Percentiles rank a stretch among this genome's conserved stretches.
Conservation (phyloP, 2,888 invertebrate species). For the Catocala fraxini region DNA sequence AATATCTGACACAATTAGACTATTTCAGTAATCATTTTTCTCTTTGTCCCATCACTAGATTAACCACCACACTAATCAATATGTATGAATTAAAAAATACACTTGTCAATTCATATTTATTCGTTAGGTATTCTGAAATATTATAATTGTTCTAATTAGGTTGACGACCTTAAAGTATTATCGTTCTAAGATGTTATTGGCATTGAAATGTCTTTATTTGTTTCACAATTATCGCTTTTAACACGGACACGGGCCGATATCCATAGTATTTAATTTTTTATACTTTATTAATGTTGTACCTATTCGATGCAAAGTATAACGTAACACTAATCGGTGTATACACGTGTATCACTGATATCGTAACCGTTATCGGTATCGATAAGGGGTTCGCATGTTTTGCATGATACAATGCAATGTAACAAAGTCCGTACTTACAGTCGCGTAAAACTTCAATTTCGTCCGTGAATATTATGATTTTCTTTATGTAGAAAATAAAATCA, state of each 20-base stretch:
- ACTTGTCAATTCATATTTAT: background rate
- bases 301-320: constrained; percentile 18
- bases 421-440: background rate
- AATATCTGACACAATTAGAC: constrained; percentile 14
- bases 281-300: background rate
- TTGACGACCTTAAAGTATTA: constrained; percentile 32
- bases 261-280: constrained; percentile 4
- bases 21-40: constrained; percentile 2
- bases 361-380: constrained; percentile 48
- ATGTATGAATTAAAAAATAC: background rate
- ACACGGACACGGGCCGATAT: constrained; percentile 23
- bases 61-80: constrained; percentile 33
- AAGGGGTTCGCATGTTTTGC: constrained; percentile 36
- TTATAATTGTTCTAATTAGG: constrained; percentile 9
- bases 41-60: constrained; percentile 32
- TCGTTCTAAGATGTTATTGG: constrained; percentile 31
- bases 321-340: constrained; percentile 41
- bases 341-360: constrained; percentile 38
- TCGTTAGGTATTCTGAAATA: no score
- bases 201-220: constrained; percentile 45
- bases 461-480: background rate
- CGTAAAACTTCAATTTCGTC: background rate
- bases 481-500: no score
- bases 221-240: constrained; percentile 29
- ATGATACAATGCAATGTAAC: constrained; percentile 14